A percentile compares a stretch with the other conserved stretches of the same genome.
Evolutionary conservation across 1,140 invertebrate species (phyloP).

Genomic region (Brachionus plicatilis): DNA sequence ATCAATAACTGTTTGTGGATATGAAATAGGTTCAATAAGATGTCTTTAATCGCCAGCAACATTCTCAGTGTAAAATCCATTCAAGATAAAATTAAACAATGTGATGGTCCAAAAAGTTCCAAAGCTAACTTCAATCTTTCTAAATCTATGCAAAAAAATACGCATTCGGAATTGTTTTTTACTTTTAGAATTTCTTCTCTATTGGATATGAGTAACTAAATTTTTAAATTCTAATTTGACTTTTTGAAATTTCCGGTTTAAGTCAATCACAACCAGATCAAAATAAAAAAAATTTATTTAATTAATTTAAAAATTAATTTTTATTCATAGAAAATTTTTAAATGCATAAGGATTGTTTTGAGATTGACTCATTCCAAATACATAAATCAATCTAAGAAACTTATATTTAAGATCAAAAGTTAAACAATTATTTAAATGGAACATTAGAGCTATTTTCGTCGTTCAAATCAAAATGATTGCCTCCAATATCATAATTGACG

Average conservation of each 20-base stretch:
- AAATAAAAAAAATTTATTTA: no score
- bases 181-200: neutral
- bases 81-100: conserved; percentile 20
- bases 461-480: neutral
- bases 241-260: neutral
- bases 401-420: neutral
- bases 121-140: neutral
- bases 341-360: neutral
- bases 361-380: neutral
- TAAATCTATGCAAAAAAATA: neutral
- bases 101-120: neutral
- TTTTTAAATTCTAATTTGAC: neutral
- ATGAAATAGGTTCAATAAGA: neutral
- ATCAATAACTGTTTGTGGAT: neutral
- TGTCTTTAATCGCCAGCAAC: conserved; percentile 15
- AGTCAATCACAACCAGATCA: neutral
- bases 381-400: neutral
- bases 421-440: neutral
- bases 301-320: no score
- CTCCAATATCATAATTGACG: neutral
- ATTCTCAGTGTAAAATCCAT: conserved; percentile 1
- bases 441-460: neutral
- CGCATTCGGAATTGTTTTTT: neutral
- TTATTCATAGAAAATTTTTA: neutral
- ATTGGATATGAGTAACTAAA: neutral